Percentiles rank a stretch among this genome's conserved stretches.
These are phyloP conservation scores for Cyphomyrmex costatus DNA, from an alignment of 1,140 invertebrate species.

Conservation along the genomic window DNA sequence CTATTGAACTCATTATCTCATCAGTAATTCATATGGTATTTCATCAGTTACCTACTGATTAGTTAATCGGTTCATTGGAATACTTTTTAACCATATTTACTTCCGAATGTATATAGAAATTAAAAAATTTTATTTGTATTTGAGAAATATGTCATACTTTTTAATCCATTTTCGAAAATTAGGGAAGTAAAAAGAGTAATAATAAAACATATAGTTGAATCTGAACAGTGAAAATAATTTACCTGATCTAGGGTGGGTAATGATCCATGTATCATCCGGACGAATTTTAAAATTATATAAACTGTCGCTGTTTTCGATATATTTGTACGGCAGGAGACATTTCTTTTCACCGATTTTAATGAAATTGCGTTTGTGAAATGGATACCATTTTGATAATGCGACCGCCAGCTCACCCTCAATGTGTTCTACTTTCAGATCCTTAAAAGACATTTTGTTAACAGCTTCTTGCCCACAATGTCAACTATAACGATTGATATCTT, in stretches of 20 bases:
- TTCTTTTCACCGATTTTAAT: slow-evolving; percentile 90
- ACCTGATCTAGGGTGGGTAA: slow-evolving; percentile 92
- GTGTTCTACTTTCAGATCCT: neutral
- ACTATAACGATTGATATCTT: neutral
- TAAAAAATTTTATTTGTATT: too few species aligned
- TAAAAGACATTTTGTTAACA: neutral
- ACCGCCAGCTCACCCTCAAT: slow-evolving; percentile 37
- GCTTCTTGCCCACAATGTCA: neutral
- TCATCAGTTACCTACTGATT: too few species aligned
- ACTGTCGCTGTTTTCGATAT: slow-evolving; percentile 87
- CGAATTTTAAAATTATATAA: slow-evolving; percentile 90
- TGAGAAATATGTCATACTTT: too few species aligned
- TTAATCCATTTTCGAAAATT: neutral
- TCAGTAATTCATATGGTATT: too few species aligned
- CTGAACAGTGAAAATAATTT: slow-evolving; percentile 47
- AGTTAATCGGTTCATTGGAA: too few species aligned
- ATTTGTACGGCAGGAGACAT: slow-evolving; percentile 90
- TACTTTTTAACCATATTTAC: too few species aligned
- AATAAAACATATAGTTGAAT: neutral
- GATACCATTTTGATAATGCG: slow-evolving; percentile 76
- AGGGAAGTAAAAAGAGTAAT: neutral
- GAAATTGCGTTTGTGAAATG: slow-evolving; percentile 89
- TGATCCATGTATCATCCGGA: slow-evolving; percentile 90
- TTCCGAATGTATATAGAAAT: too few species aligned
- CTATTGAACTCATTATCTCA: neutral